phyloP scores from a whole-genome alignment of 1,140 invertebrate species.

The Rhynchophorus ferrugineus region DNA sequence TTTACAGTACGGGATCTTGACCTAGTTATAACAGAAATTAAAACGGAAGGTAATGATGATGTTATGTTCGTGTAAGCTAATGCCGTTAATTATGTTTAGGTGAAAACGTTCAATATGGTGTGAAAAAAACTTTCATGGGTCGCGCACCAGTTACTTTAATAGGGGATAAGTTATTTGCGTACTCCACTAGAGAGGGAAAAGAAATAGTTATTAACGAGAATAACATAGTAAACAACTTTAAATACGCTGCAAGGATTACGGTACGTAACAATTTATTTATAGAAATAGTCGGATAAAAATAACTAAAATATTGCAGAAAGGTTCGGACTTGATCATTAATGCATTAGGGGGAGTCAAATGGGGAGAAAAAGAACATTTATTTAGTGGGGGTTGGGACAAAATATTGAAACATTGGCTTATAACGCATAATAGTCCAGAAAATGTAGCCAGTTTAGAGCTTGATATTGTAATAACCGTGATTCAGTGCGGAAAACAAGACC shows the following conservation, averaged over 20 bases:
- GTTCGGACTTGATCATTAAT: conserved; percentile 44
- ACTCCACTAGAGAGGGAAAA: conserved; percentile 35
- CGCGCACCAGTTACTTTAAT: conserved; percentile 37
- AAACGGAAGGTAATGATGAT: conserved; percentile 29
- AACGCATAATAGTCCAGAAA: conserved; percentile 25
- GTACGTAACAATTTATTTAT: conserved; percentile 6
- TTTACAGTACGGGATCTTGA: conserved; percentile 43
- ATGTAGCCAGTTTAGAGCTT: conserved; percentile 26
- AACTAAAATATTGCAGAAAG: conserved; percentile 37
- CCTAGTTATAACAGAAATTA: conserved; percentile 41
- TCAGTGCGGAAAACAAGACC: conserved; percentile 32
- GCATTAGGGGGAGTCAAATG: conserved; percentile 31
- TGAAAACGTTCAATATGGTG: conserved; percentile 36
- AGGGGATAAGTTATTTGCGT: conserved; percentile 35
- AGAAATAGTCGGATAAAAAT: too few relatives aligned
- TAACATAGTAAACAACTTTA: conserved; percentile 21
- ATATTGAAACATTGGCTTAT: conserved; percentile 43
- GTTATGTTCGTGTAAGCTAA: background rate
- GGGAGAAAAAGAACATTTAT: conserved; percentile 36
- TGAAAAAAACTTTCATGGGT: conserved; percentile 35
- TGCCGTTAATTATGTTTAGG: conserved; percentile 23
- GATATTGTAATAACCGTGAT: conserved; percentile 41
- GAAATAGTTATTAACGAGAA: conserved; percentile 38
- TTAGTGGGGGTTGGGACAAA: conserved; percentile 44
- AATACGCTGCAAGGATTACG: conserved; percentile 14